phyloP scores from a whole-genome alignment of 2,113 vertebrate genomes.

The Oreochromis tanganicae region DNA sequence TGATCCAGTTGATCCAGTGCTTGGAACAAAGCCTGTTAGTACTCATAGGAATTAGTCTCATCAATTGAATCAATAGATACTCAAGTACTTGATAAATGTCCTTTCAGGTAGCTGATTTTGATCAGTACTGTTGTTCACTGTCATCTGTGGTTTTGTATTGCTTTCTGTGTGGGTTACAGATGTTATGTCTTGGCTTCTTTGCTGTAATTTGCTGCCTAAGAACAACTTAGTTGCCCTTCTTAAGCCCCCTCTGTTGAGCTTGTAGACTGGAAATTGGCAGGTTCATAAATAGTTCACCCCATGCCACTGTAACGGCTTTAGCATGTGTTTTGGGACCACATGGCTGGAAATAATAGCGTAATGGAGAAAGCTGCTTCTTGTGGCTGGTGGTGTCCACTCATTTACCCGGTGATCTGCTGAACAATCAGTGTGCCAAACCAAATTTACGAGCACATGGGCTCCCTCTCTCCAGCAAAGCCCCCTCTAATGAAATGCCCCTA shows the following conservation, averaged over 20 bases:
- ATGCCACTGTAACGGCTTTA: conserved; percentile 17
- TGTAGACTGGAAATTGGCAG: conserved; percentile 30
- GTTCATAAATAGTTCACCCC: conserved; percentile 42
- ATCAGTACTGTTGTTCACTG: neutral
- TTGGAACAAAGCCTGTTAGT: neutral
- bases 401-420: conserved; percentile 62
- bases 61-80: neutral
- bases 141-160: neutral
- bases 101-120: neutral
- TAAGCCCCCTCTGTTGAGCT: conserved; percentile 6
- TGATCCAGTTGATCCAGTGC: neutral
- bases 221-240: conserved; percentile 15
- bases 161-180: neutral
- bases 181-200: neutral
- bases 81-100: neutral
- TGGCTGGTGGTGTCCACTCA: conserved; percentile 39
- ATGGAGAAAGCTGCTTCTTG: conserved; percentile 37
- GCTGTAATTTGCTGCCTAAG: conserved; percentile 11
- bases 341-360: conserved; percentile 33
- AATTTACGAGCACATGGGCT: conserved; percentile 62
- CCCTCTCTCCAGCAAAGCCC: conserved; percentile 38
- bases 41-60: neutral
- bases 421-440: conserved; percentile 64
- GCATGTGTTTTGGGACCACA: conserved; percentile 46
- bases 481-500: conserved; percentile 62